Evolutionary conservation across 2,888 invertebrate species (phyloP).

Genomic region (Pterobdella sp.): DNA sequence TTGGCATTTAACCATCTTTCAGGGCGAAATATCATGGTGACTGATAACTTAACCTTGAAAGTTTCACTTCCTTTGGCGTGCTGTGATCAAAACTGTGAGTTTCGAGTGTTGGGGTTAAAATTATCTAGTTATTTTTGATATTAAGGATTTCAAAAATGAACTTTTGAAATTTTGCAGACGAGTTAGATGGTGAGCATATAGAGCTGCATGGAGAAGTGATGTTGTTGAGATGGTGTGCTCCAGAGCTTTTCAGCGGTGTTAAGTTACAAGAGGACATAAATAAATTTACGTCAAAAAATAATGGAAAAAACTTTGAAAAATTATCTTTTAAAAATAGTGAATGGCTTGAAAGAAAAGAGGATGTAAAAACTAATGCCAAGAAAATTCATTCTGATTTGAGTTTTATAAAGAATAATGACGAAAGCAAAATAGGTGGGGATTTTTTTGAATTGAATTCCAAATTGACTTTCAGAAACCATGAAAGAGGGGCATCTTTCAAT

Average conservation of each 20-base stretch:
- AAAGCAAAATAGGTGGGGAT: too few relatives aligned
- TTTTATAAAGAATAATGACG: too few relatives aligned
- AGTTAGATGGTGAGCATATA: conserved; percentile 13
- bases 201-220: neutral
- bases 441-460: too few relatives aligned
- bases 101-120: too few relatives aligned
- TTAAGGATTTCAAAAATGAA: neutral
- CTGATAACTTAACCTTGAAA: neutral
- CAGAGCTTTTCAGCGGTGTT: conserved; percentile 12
- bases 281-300: too few relatives aligned
- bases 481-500: neutral
- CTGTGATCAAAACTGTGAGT: neutral
- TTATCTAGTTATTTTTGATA: neutral
- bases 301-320: too few relatives aligned
- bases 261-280: too few relatives aligned
- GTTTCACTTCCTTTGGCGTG: neutral
- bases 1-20: conserved; percentile 7
- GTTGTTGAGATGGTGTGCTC: conserved; percentile 20
- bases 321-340: too few relatives aligned
- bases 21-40: neutral
- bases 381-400: too few relatives aligned
- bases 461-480: neutral
- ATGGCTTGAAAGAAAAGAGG: too few relatives aligned
- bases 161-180: neutral
- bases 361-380: too few relatives aligned